Evolutionary conservation across 2,113 vertebrate species (phyloP).

Genomic region (Nibea albiflora): DNA sequence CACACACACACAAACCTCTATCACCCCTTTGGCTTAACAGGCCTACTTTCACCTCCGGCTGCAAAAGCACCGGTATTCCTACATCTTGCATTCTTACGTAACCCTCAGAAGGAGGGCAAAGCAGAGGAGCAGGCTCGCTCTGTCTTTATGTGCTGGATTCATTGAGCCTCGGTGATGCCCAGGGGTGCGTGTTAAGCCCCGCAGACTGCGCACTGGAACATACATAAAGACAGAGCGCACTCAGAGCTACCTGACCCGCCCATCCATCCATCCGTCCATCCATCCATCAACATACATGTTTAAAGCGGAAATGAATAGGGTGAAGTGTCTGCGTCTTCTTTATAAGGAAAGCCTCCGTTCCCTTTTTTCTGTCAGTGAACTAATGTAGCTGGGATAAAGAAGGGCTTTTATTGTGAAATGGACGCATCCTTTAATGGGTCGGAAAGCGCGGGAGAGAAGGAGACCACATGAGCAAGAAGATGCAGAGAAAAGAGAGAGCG

Average conservation of each 20-base stretch:
- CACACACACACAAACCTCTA: conserved; percentile 40
- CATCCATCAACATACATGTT: conserved; percentile 62
- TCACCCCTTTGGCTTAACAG: conserved; percentile 57
- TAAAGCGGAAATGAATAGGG: conserved; percentile 66
- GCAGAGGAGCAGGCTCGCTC: conserved; percentile 63
- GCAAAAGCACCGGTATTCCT: conserved; percentile 51
- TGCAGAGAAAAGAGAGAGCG: conserved; percentile 40
- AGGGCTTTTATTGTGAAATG: conserved; percentile 75
- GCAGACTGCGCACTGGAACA: conserved; percentile 70
- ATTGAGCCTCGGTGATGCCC: conserved; percentile 73
- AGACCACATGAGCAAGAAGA: conserved; percentile 28
- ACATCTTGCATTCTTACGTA: conserved; percentile 75
- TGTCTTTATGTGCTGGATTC: conserved; percentile 72
- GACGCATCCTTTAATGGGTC: conserved; percentile 69
- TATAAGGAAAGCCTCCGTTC: conserved; percentile 59
- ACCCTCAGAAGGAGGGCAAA: conserved; percentile 63
- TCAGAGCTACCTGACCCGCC: conserved; percentile 61
- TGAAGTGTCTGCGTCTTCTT: conserved; percentile 49
- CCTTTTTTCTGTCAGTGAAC: conserved; percentile 65
- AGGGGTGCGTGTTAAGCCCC: conserved; percentile 63
- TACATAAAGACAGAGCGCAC: conserved; percentile 66
- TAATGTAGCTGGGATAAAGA: conserved; percentile 65
- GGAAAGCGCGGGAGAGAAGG: conserved; percentile 26
- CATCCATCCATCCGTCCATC: conserved; percentile 36
- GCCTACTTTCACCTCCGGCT: conserved; percentile 69